A percentile compares a stretch with the other conserved stretches of the same genome.
These are phyloP conservation scores for Teleiodes luculella DNA, from an alignment of 2,888 invertebrate species.

Conservation along the genomic window DNA sequence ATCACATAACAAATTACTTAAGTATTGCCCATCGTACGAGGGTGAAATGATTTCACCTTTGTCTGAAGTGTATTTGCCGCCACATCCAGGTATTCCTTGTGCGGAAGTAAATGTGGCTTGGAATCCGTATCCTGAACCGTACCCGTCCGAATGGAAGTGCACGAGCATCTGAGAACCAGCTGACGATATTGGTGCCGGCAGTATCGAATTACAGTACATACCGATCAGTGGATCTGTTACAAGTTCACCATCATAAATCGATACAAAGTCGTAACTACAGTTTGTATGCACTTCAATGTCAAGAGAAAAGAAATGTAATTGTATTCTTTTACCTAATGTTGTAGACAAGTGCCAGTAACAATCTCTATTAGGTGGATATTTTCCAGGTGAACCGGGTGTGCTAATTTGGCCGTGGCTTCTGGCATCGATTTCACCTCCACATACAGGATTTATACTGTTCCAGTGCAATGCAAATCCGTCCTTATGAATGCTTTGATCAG, in stretches of 20 bases:
- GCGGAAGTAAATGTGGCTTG: conserved; percentile 87
- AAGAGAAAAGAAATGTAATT: conserved; percentile 88
- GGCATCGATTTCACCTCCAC: conserved; percentile 83
- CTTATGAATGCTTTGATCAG: conserved; percentile 81
- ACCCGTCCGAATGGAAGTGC: conserved; percentile 89
- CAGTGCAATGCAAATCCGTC: conserved; percentile 89
- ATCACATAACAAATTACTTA: conserved; percentile 83
- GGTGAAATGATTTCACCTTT: conserved; percentile 84
- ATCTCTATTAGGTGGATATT: conserved; percentile 90
- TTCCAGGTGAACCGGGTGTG: conserved; percentile 93
- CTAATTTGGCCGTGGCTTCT: conserved; percentile 84
- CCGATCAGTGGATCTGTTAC: conserved; percentile 74
- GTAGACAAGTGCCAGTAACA: conserved; percentile 89
- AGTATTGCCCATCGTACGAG: conserved; percentile 72
- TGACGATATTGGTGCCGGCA: conserved; percentile 85
- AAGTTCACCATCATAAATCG: conserved; percentile 79
- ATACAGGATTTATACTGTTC: conserved; percentile 85
- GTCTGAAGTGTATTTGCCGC: conserved; percentile 83
- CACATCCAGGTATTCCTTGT: conserved; percentile 89
- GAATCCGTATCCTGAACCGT: conserved; percentile 86
- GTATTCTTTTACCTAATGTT: conserved; percentile 84
- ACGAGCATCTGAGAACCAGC: conserved; percentile 81
- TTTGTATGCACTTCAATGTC: conserved; percentile 85
- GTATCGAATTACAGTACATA: conserved; percentile 85
- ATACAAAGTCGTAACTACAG: conserved; percentile 87